Conservation (phyloP, 2,113 vertebrate genomes). For the Noctilio leporinus region DNA sequence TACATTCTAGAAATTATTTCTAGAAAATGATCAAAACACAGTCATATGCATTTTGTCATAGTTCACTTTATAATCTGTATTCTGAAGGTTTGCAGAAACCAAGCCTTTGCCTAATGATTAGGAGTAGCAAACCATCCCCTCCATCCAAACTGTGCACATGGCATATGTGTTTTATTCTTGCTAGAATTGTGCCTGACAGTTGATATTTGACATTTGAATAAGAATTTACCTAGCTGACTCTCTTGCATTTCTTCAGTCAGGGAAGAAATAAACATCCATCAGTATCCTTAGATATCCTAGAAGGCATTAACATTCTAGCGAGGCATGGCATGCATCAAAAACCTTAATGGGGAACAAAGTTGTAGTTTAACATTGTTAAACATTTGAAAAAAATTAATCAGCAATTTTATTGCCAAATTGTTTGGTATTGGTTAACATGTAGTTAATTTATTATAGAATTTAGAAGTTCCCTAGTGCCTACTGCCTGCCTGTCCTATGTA, state of each 20-base stretch:
- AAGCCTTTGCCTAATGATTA: neutral
- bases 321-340: neutral
- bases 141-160: fast-evolving
- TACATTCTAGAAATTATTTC: neutral
- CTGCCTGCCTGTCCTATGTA: fast-evolving
- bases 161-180: fast-evolving
- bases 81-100: neutral
- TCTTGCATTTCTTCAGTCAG: neutral
- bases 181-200: neutral
- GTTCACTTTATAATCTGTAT: neutral
- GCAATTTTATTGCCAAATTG: neutral
- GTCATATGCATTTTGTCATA: neutral
- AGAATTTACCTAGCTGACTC: neutral
- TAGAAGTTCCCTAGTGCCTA: neutral
- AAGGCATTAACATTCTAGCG: neutral
- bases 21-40: neutral
- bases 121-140: neutral
- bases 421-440: neutral
- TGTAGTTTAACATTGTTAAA: neutral
- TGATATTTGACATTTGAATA: neutral
- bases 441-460: neutral
- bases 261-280: neutral
- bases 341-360: neutral
- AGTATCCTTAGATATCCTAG: neutral
- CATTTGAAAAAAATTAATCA: neutral